A percentile compares a stretch with the other conserved stretches of the same genome.
Evolutionary conservation across 2,888 invertebrate genomes (phyloP).

Genomic region (Lasioglossum morio): DNA sequence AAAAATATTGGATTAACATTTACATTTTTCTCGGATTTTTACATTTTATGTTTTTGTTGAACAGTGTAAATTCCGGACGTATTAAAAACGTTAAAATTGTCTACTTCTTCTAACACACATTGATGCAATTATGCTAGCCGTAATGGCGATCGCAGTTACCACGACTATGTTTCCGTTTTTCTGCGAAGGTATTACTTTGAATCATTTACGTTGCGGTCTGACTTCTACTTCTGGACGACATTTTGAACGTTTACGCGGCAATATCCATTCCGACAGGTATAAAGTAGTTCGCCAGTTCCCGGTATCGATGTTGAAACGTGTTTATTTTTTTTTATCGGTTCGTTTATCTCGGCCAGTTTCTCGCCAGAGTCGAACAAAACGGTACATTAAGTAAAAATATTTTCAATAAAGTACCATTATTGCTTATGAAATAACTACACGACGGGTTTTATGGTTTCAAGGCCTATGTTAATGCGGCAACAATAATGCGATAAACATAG

Average conservation of each 20-base stretch:
- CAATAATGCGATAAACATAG: neutral
- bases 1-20: neutral
- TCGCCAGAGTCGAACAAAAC: neutral
- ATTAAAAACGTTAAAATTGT: neutral
- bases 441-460: neutral
- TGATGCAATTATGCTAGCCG: neutral
- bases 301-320: slow-evolving; percentile 15
- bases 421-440: neutral
- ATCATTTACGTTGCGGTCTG: slow-evolving; percentile 43
- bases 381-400: neutral
- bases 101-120: neutral
- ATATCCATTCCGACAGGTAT: slow-evolving; percentile 49
- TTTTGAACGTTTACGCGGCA: slow-evolving; percentile 59
- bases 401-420: neutral
- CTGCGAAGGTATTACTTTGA: slow-evolving; percentile 48
- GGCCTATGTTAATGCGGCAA: neutral
- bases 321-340: slow-evolving; percentile 30
- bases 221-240: slow-evolving; percentile 43
- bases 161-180: slow-evolving; percentile 36
- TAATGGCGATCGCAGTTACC: slow-evolving; percentile 4
- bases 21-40: too few species aligned
- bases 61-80: too few species aligned
- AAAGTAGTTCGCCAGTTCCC: slow-evolving; percentile 12
- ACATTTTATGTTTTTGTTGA: too few species aligned
- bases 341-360: neutral